Base-by-base conservation (phyloP, 1,140 invertebrate species). In the Maconellicoccus hirsutus region DNA sequence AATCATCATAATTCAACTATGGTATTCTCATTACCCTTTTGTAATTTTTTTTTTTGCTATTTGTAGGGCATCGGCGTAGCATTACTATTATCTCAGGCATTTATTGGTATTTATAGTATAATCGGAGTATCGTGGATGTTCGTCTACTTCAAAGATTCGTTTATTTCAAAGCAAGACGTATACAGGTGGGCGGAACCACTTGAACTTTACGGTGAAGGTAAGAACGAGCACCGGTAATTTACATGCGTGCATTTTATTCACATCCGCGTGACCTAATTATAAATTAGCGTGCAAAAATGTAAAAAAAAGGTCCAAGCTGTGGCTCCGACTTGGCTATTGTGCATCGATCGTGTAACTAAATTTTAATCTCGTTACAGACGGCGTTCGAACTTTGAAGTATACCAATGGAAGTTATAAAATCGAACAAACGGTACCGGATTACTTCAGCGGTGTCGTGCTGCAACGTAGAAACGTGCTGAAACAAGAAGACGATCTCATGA, bases 111-210 rank as follows among this genome's bases (percentile, higher is more conserved):
- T 73, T 95, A 94, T 79, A 92, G 89, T 76, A 88, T 92, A 63
- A 86, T 94, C 12, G 90, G 90, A 1, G 82, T 94, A 14, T 91
- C 91, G 7, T 96, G 92, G 92, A 86, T 95, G 80, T 89, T 94
- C 76, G 86, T 93, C 66, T 96, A 92, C 79, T 90, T 87, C 76
- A 83, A 92, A 73, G 93, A 95, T 79, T 91, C 91, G 1, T 94
- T 94, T 76, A 90, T 93, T 71, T 89, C 90, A 0, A 86, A 89
- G 69, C 82, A 86, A 71, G 89, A 93, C 76, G 81, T 81, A 72
- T 94, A 93, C 78, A 84, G 88, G 78, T 95, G 92, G 92, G 86
- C 90, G 16, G 85, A 91, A 77, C 83, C 87, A 0, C 86, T 86
- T 72, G 81, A 84, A 38, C 81, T 84, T 72, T 87, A 85, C 78